Conservation (phyloP, 1,140 invertebrate species). For the Anastrepha obliqua region DNA sequence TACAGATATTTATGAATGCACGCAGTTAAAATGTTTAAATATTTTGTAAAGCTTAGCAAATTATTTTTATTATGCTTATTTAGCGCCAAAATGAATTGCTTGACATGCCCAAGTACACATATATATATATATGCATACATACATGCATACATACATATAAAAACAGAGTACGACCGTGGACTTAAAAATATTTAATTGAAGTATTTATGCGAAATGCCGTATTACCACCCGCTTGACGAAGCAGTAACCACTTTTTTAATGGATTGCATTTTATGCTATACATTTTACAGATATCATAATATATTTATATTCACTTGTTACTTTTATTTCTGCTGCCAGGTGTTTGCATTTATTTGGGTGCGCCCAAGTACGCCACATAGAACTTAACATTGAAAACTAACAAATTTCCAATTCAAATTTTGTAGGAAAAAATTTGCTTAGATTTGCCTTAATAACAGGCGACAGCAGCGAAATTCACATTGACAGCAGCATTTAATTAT, state of each 20-base stretch:
- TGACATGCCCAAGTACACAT: not conserved
- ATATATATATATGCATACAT: not conserved
- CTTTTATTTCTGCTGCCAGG: not conserved
- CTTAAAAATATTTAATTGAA: not conserved
- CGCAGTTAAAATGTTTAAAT: not conserved
- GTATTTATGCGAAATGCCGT: not conserved
- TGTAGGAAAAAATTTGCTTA: not conserved
- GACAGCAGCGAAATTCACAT: slow-evolving; percentile 5
- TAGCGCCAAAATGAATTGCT: not conserved
- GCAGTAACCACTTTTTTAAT: not conserved
- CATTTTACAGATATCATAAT: not conserved
- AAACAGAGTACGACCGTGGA: too few species aligned
- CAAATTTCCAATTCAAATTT: slow-evolving; percentile 46
- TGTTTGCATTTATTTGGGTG: slow-evolving; percentile 20
- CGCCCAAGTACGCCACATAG: slow-evolving; percentile 25
- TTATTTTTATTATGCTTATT: not conserved
- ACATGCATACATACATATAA: too few species aligned
- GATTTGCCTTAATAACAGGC: slow-evolving; percentile 1
- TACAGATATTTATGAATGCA: too few species aligned
- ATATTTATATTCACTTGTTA: not conserved
- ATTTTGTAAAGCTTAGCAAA: not conserved
- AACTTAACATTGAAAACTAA: slow-evolving; percentile 41
- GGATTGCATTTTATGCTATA: not conserved
- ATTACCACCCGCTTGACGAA: not conserved
- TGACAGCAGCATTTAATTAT: not conserved